phyloP scores from a whole-genome alignment of 2,797 vertebrate species.

The Rhadinocentrus ornatus region DNA sequence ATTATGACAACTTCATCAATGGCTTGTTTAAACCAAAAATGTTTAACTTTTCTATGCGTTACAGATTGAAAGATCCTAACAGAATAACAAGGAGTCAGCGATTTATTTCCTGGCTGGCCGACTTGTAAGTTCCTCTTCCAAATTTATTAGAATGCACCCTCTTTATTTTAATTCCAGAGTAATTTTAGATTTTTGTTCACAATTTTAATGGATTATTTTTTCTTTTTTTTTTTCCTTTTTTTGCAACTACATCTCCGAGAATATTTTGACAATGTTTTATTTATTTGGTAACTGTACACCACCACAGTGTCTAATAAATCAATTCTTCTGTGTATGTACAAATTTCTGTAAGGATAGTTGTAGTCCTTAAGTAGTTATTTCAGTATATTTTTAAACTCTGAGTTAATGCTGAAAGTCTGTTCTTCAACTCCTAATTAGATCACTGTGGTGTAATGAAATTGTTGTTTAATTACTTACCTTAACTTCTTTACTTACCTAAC shows the following conservation, averaged over 20 bases:
- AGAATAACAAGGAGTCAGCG: slow-evolving; percentile 86
- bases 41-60: slow-evolving; percentile 7
- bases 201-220: background rate
- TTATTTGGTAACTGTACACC: too few relatives aligned
- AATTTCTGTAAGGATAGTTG: background rate
- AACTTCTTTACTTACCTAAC: too few relatives aligned
- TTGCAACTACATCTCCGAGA: too few relatives aligned
- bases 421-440: background rate
- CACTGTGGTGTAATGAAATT: background rate
- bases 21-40: background rate
- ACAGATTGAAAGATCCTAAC: slow-evolving; percentile 88
- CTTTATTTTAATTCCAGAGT: background rate
- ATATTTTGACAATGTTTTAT: too few relatives aligned
- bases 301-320: background rate
- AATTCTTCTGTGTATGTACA: background rate
- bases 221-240: background rate
- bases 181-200: background rate
- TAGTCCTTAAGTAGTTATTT: background rate
- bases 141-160: background rate
- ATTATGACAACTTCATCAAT: background rate
- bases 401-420: background rate
- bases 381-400: background rate
- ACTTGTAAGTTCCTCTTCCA: slow-evolving; percentile 84
- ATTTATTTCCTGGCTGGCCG: slow-evolving; percentile 91
- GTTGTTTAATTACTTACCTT: background rate